Conservation (phyloP, 1,140 invertebrate species). For the Uloborus diversus region DNA sequence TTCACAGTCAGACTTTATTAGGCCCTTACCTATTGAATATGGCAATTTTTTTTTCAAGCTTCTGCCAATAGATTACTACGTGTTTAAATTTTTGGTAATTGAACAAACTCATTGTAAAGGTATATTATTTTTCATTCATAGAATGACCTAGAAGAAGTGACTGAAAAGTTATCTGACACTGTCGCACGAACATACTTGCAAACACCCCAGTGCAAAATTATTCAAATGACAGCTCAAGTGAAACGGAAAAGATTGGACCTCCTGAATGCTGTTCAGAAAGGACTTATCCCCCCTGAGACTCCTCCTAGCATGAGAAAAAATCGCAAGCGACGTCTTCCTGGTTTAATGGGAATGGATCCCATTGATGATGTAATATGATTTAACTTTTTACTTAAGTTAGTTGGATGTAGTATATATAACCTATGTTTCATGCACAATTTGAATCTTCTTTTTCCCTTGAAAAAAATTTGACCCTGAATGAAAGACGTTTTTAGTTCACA, state of each 20-base stretch:
- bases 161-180: constrained; percentile 75
- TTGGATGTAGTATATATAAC: too few species aligned
- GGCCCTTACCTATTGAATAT: too few species aligned
- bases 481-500: neutral
- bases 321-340: constrained; percentile 64
- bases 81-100: too few species aligned
- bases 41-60: too few species aligned
- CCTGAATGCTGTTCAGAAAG: constrained; percentile 73
- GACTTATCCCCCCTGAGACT: constrained; percentile 74
- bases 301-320: constrained; percentile 68
- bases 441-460: too few species aligned
- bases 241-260: constrained; percentile 75
- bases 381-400: too few species aligned
- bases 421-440: too few species aligned
- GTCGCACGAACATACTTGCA: constrained; percentile 74
- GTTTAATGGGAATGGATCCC: constrained; percentile 64
- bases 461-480: neutral
- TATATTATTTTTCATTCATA: too few species aligned
- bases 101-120: too few species aligned
- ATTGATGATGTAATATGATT: constrained; percentile 67
- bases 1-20: too few species aligned
- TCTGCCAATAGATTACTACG: too few species aligned
- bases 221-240: constrained; percentile 71
- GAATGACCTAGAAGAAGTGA: constrained; percentile 76
- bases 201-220: constrained; percentile 72